Evolutionary conservation across 2,113 vertebrate species (phyloP).

Genomic region (Vombatus ursinus): DNA sequence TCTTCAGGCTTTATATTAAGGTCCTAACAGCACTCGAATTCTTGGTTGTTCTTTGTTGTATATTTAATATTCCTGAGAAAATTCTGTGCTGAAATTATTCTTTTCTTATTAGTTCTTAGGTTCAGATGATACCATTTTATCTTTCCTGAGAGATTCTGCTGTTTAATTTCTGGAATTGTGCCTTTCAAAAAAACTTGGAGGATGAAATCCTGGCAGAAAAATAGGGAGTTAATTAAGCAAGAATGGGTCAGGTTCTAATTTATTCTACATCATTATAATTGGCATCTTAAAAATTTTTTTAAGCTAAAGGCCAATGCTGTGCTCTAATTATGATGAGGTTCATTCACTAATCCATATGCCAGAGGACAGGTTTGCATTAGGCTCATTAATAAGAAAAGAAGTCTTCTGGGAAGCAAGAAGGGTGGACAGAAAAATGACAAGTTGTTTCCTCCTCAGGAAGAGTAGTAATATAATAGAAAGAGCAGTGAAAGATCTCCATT

Average conservation of each 20-base stretch:
- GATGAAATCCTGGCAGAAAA: slow-evolving; percentile 69
- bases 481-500: not conserved
- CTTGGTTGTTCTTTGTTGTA: slow-evolving; percentile 48
- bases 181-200: slow-evolving; percentile 64
- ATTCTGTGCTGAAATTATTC: slow-evolving; percentile 64
- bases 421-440: not conserved
- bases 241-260: slow-evolving; percentile 71
- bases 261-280: slow-evolving; percentile 60
- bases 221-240: slow-evolving; percentile 65
- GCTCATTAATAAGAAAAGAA: not conserved
- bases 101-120: slow-evolving; percentile 55
- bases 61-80: slow-evolving; percentile 60
- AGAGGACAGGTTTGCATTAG: slow-evolving; percentile 44
- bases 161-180: slow-evolving; percentile 63
- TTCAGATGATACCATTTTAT: slow-evolving; percentile 42
- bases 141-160: slow-evolving; percentile 56
- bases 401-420: not conserved
- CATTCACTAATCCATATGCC: slow-evolving; percentile 31
- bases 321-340: slow-evolving; percentile 52
- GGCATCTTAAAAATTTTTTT: slow-evolving; percentile 53
- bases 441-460: not conserved
- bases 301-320: slow-evolving; percentile 46
- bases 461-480: not conserved
- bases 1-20: slow-evolving; percentile 3
- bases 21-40: slow-evolving; percentile 4